Conservation (phyloP, 2,797 vertebrate genomes). For the Hydrophis major region DNA sequence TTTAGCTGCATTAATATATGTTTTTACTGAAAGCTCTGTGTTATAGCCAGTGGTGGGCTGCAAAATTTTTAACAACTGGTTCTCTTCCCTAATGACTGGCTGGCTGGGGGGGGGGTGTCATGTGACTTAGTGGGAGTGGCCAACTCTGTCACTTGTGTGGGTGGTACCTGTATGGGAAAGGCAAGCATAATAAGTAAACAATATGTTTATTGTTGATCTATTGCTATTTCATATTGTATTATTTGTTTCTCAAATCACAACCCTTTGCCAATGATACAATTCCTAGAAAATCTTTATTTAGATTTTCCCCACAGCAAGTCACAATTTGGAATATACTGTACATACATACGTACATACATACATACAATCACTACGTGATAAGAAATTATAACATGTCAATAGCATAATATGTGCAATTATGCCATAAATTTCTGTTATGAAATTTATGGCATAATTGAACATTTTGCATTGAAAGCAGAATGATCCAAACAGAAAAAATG, state of each 20-base stretch:
- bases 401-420: not conserved
- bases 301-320: not conserved
- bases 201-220: not conserved
- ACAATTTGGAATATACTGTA: not conserved
- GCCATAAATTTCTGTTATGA: not conserved
- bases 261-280: not conserved
- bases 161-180: too few relatives aligned
- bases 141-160: too few relatives aligned
- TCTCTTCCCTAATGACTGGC: too few relatives aligned
- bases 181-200: not conserved
- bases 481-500: not conserved
- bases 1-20: not conserved
- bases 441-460: not conserved
- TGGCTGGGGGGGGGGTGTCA: too few relatives aligned
- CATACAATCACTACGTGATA: not conserved
- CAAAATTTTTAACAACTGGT: too few relatives aligned
- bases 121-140: too few relatives aligned
- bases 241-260: not conserved
- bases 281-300: not conserved
- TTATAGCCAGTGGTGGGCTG: not conserved
- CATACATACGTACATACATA: too few relatives aligned
- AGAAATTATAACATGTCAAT: not conserved
- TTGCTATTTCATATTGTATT: not conserved
- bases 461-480: not conserved
- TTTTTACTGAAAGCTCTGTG: not conserved